These are phyloP conservation scores for Notiomystis cincta DNA, from an alignment of 2,113 vertebrate genomes.

Conservation along the genomic window DNA sequence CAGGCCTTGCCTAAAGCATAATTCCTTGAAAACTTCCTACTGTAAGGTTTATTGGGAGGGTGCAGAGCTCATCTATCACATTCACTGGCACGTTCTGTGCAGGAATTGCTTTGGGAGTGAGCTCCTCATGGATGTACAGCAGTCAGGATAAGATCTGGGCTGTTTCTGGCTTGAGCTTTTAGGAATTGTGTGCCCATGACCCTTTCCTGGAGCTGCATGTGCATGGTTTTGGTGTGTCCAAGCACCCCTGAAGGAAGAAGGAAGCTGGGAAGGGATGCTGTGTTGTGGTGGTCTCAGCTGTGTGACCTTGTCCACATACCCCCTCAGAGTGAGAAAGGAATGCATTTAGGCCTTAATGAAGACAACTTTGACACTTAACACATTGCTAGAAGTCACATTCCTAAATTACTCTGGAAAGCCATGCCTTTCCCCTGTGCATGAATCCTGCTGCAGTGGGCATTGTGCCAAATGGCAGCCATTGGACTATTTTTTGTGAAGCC, in stretches of 20 bases:
- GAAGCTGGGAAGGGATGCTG: neutral
- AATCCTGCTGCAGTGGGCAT: neutral
- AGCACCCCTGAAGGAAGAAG: neutral
- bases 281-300: neutral
- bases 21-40: neutral
- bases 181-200: neutral
- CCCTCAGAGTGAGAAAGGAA: neutral
- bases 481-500: neutral
- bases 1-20: neutral
- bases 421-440: neutral
- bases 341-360: neutral
- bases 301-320: neutral
- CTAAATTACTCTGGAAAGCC: neutral
- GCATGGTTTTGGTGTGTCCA: rapidly evolving
- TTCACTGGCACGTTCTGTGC: neutral
- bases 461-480: neutral
- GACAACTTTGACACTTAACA: neutral
- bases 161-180: neutral
- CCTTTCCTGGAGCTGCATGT: neutral
- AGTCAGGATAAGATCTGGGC: neutral
- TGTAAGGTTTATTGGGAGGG: neutral
- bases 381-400: neutral
- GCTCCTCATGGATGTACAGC: neutral
- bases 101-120: neutral
- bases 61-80: neutral